Conservation (phyloP, 2,113 vertebrate species). For the Chamaetylas fuelleborni region DNA sequence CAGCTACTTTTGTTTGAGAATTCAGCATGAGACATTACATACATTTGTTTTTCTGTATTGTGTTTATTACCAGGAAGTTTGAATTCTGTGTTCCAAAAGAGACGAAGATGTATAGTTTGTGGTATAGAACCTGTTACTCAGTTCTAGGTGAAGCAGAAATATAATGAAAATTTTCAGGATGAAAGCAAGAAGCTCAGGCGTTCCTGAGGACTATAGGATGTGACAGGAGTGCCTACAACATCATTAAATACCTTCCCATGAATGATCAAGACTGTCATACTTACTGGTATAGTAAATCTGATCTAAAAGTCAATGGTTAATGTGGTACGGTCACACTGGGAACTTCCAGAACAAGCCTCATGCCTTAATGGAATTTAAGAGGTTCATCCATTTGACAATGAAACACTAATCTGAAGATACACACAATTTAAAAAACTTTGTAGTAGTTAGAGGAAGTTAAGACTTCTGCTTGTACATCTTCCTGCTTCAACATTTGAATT, state of each 20-base stretch:
- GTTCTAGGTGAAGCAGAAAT: neutral
- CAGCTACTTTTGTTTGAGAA: slow-evolving; percentile 7
- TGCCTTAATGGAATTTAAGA: neutral
- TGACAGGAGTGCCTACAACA: neutral
- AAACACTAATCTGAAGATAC: neutral
- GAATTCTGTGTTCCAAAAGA: slow-evolving; percentile 16
- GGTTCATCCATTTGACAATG: neutral
- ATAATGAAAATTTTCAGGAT: slow-evolving; percentile 8
- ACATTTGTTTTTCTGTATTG: neutral
- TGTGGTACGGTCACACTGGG: neutral
- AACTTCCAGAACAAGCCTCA: slow-evolving; percentile 24
- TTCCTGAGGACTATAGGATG: neutral
- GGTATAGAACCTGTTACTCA: neutral
- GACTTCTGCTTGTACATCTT: slow-evolving; percentile 57
- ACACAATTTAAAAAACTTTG: neutral
- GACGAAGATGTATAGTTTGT: neutral
- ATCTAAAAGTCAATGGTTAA: neutral
- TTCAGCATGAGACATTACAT: slow-evolving; percentile 21
- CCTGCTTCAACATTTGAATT: slow-evolving; percentile 51
- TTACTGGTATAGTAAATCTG: neutral
- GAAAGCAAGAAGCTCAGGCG: slow-evolving; percentile 3
- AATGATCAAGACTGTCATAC: neutral
- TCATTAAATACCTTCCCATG: neutral
- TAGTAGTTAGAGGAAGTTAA: slow-evolving; percentile 27
- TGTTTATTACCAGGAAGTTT: neutral